A percentile compares a stretch with the other conserved stretches of the same genome.
These are phyloP conservation scores for Volucella bombylans DNA, from an alignment of 2,888 invertebrate genomes.

Conservation along the genomic window DNA sequence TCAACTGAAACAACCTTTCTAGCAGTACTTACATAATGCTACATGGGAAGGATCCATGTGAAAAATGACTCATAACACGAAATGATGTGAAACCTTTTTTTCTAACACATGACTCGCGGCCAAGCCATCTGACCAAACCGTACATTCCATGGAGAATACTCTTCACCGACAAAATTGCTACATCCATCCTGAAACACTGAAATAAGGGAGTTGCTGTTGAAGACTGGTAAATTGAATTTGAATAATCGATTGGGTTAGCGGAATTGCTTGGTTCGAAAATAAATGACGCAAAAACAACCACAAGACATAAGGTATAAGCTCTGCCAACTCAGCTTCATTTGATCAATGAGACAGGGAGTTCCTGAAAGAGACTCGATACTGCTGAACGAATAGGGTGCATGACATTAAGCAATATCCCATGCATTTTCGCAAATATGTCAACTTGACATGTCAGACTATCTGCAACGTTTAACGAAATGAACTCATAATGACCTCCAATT, in stretches of 20 bases:
- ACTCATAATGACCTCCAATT: neutral
- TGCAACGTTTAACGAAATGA: neutral
- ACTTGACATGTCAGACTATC: neutral
- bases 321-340: neutral
- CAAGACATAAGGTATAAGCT: neutral
- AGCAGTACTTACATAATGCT: neutral
- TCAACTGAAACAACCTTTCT: neutral
- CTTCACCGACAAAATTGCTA: neutral
- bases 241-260: constrained; percentile 19
- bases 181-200: neutral
- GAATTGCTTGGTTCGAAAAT: neutral
- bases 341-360: no score
- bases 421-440: neutral
- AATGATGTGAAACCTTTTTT: neutral
- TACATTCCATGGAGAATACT: neutral
- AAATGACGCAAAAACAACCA: neutral
- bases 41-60: constrained; percentile 9
- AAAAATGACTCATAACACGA: constrained; percentile 14
- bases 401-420: neutral
- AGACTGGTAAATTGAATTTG: constrained; percentile 9
- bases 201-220: neutral
- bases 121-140: constrained; percentile 3
- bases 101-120: constrained; percentile 10
- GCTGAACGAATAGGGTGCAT: neutral
- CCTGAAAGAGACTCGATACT: neutral